These are phyloP conservation scores for Clistopyga incitator DNA, from an alignment of 2,888 invertebrate species.

Conservation along the genomic window DNA sequence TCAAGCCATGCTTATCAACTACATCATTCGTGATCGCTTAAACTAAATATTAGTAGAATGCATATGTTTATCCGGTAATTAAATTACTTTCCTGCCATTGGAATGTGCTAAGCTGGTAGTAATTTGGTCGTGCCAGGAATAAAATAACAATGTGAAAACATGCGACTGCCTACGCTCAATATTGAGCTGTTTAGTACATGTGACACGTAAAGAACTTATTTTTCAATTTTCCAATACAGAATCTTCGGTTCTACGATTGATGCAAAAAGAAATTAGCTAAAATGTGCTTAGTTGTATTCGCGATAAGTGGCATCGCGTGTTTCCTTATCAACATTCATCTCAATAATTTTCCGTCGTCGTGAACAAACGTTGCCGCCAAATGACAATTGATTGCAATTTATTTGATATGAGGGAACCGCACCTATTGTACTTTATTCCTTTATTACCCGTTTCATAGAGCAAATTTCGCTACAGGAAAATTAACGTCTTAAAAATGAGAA, in stretches of 20 bases:
- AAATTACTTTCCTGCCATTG: background rate
- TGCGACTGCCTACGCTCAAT: background rate
- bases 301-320: slow-evolving; percentile 10
- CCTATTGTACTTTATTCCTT: background rate
- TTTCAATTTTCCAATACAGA: background rate
- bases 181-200: background rate
- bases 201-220: background rate
- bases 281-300: background rate
- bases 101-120: too few species aligned
- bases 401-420: slow-evolving; percentile 37
- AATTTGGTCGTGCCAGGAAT: background rate
- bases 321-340: background rate
- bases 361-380: slow-evolving; percentile 52
- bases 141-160: background rate
- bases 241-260: background rate
- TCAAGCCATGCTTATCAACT: background rate
- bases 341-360: slow-evolving; percentile 30
- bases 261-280: background rate
- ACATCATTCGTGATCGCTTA: background rate
- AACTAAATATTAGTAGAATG: background rate
- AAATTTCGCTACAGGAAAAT: background rate
- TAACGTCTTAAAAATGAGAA: background rate
- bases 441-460: background rate
- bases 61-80: background rate
- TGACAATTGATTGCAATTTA: slow-evolving; percentile 58